phyloP scores from a whole-genome alignment of 2,113 vertebrate species.

The Myotis davidii region DNA sequence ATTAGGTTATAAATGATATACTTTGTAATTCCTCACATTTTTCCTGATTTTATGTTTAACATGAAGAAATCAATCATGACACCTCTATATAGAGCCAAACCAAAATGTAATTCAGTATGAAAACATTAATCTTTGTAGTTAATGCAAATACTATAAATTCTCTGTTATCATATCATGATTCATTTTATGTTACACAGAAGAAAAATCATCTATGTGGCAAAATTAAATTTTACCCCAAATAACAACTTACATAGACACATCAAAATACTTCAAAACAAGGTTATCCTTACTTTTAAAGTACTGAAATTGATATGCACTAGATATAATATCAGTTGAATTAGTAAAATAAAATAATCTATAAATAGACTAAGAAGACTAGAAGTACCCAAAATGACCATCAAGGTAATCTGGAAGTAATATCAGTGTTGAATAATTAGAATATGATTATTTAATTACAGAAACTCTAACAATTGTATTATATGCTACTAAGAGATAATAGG shows the following conservation, averaged over 20 bases:
- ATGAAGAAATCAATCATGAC: slow-evolving; percentile 62
- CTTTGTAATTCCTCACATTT: slow-evolving; percentile 57
- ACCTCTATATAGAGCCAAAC: neutral
- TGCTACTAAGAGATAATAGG: neutral
- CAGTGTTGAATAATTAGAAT: neutral
- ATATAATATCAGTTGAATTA: neutral
- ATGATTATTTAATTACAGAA: neutral
- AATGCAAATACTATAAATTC: slow-evolving; percentile 49
- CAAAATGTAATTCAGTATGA: slow-evolving; percentile 48
- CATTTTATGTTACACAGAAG: slow-evolving; percentile 22
- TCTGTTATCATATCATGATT: slow-evolving; percentile 41
- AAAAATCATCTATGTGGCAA: slow-evolving; percentile 32
- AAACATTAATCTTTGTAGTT: slow-evolving; percentile 58
- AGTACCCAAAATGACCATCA: neutral
- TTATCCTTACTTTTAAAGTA: slow-evolving; percentile 24
- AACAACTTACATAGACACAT: neutral
- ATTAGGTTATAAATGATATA: slow-evolving; percentile 38
- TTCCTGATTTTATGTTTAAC: slow-evolving; percentile 50
- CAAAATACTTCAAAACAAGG: neutral
- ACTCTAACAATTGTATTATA: neutral
- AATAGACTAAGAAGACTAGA: neutral
- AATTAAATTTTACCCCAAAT: slow-evolving; percentile 40
- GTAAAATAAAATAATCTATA: neutral
- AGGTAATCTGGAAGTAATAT: neutral
- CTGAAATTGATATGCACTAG: neutral